These are phyloP conservation scores for Aethina tumida DNA, from an alignment of 1,140 invertebrate species.

Conservation along the genomic window DNA sequence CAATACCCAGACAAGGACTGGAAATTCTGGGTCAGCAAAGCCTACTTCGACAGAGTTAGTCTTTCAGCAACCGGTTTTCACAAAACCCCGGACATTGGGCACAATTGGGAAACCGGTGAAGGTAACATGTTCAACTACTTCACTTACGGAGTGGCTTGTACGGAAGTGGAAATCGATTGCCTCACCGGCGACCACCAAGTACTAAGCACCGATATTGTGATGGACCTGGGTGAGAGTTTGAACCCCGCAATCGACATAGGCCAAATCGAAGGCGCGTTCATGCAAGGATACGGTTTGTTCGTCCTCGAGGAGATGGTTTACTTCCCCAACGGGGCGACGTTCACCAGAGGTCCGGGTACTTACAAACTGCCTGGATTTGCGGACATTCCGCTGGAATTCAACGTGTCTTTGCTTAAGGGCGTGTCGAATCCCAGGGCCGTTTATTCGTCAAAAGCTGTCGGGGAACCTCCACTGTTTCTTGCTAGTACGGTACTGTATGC, in stretches of 20 bases:
- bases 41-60: conserved; percentile 71
- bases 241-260: conserved; percentile 96
- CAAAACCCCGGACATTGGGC: conserved; percentile 68
- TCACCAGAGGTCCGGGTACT: conserved; percentile 75
- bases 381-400: conserved; percentile 85
- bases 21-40: conserved; percentile 74
- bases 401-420: conserved; percentile 83
- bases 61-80: conserved; percentile 84
- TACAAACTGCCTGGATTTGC: conserved; percentile 90
- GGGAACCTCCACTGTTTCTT: conserved; percentile 89
- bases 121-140: conserved; percentile 72
- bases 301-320: conserved; percentile 84
- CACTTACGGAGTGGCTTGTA: conserved; percentile 67
- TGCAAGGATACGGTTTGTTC: conserved; percentile 88
- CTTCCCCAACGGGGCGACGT: conserved; percentile 69
- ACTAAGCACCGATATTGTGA: conserved; percentile 82
- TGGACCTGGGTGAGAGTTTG: conserved; percentile 86
- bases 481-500: conserved; percentile 82
- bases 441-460: conserved; percentile 93
- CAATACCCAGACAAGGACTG: conserved; percentile 72
- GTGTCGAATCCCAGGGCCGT: conserved; percentile 80
- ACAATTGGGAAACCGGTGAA: conserved; percentile 58
- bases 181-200: conserved; percentile 83
- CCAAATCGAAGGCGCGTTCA: conserved; percentile 89
- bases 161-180: conserved; percentile 81